Base-by-base conservation (phyloP, 92 coral and sea anemone species). In the Phenganax subtilis region DNA sequence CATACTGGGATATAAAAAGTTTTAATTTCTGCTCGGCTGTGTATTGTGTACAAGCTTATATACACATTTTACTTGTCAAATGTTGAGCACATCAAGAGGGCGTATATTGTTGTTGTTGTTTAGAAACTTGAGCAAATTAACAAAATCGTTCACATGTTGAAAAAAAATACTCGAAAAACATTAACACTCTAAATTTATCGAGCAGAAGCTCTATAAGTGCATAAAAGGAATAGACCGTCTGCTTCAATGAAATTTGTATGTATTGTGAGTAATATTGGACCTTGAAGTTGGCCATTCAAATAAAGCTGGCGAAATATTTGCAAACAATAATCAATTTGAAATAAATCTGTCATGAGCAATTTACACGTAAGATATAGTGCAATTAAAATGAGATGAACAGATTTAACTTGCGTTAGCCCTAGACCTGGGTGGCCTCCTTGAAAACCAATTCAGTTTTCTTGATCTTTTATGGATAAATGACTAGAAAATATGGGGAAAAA, bases 271-370 rank as follows among this genome's bases (percentile, higher is more conserved):
- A 20, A 64, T 64, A 64, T 64, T 64, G 70, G 70, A 64, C 70
- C 30, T 64, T 64, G 27, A 64, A 10, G 8, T 6, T 8, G 20
- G 44, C 70, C 27, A 64, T 64, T 17, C 47, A 11, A 64, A 64
- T 64, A 64, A 64, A 28, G 70, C 70, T 20, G 70, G 70, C 70
- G 20, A 64, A 8, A 64, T 64, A 37, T 64, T 64, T 64, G 70
- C 70, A 64, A 64, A 64, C 70, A 64, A 64, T 64, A 15, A 64
- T 64, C 70, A 20, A 64, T 8, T 9, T 30, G 12, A 64, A 64
- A 64, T 44, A 64, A 64, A 37, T 64, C 70, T 64, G 70, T 64
- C 12, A 30, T 0, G 30, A 64, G 70, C 47, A 64, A 64, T 64
- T 64, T 64, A 28, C 70, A 64, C 70, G 70, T 8, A 1, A 37